A percentile compares a stretch with the other conserved stretches of the same genome.
phyloP scores from a whole-genome alignment of 2,113 vertebrate genomes.

The Ciconia boyciana region DNA sequence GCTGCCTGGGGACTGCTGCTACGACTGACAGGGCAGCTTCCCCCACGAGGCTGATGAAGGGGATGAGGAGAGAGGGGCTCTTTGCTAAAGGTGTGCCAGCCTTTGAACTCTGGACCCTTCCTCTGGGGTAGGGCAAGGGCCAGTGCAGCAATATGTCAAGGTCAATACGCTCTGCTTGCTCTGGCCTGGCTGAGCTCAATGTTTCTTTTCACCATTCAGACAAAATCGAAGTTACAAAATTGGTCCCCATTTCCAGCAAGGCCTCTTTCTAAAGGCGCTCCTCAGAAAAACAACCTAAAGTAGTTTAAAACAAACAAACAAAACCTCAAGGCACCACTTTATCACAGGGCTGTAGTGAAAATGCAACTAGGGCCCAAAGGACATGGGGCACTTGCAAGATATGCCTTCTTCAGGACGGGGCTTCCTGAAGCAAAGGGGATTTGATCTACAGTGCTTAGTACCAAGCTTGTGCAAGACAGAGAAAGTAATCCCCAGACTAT shows the following conservation, averaged over 20 bases:
- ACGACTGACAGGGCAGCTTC: neutral
- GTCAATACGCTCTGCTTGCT: neutral
- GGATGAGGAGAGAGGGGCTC: neutral
- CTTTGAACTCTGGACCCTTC: neutral
- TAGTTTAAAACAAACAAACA: neutral
- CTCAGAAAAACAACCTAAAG: neutral
- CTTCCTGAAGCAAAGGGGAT: neutral
- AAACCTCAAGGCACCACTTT: neutral
- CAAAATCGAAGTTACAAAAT: neutral
- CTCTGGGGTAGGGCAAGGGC: neutral
- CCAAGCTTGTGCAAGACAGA: neutral
- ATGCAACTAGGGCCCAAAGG: neutral
- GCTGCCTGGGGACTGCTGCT: neutral
- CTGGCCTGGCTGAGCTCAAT: neutral
- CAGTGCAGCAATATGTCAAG: neutral
- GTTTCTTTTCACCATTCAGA: neutral
- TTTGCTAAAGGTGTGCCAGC: neutral
- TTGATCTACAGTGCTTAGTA: neutral
- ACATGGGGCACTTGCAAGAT: neutral
- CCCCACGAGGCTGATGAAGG: neutral
- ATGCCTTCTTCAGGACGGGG: neutral
- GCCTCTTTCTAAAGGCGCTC: neutral
- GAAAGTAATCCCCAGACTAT: neutral
- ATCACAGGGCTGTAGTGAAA: neutral
- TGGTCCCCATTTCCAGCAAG: neutral